Percentiles rank a stretch among this genome's conserved stretches.
Evolutionary conservation across 1,140 invertebrate genomes (phyloP).

Genomic region (Cecropterus lyciades): DNA sequence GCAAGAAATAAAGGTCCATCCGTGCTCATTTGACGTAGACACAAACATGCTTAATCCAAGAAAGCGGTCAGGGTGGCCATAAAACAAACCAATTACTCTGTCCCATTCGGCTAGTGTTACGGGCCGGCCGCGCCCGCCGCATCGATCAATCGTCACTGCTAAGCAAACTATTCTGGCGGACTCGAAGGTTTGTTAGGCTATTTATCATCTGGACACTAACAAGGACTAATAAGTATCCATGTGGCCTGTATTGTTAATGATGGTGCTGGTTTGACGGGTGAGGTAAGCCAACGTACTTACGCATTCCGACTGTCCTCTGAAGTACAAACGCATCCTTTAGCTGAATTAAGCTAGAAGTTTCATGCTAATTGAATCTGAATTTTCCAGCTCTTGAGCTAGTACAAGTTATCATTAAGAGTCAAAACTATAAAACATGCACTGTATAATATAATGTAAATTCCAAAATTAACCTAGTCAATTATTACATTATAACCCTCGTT

Average conservation of each 20-base stretch:
- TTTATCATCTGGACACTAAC: constrained; percentile 6
- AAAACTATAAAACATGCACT: no score
- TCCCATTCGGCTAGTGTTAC: constrained; percentile 28
- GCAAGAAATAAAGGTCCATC: background rate
- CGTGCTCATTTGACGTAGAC: constrained; percentile 8
- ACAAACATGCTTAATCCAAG: constrained; percentile 31
- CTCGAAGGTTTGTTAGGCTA: constrained; percentile 15
- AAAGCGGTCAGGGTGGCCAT: constrained; percentile 33
- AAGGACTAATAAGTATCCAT: background rate
- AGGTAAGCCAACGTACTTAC: no score
- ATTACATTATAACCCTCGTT: no score
- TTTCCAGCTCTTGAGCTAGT: no score
- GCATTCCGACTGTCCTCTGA: no score
- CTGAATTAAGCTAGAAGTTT: no score
- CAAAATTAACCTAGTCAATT: no score
- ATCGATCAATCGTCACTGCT: constrained; percentile 40
- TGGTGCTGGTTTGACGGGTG: no score
- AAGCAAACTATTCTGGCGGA: constrained; percentile 35
- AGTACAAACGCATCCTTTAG: no score
- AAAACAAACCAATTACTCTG: constrained; percentile 38
- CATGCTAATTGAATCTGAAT: no score
- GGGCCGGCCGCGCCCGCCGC: constrained; percentile 29
- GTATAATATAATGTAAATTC: no score
- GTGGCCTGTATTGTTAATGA: background rate
- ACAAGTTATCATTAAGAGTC: no score